Conservation (phyloP, 2,113 vertebrate genomes). For the Ptilonorhynchus violaceus region DNA sequence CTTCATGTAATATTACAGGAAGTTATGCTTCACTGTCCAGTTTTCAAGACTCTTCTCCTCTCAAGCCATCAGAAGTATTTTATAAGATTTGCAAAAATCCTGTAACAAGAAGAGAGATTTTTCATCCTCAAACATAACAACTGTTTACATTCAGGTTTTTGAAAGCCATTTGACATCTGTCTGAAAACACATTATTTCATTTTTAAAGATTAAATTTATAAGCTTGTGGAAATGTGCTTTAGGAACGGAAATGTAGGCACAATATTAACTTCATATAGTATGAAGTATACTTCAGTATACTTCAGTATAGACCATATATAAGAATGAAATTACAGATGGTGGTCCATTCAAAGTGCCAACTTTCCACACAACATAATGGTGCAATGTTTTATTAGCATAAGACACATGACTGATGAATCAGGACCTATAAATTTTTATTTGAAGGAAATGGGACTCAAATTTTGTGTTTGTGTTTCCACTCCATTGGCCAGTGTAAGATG, state of each 20-base stretch:
- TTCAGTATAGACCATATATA: not conserved
- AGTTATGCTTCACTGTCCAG: not conserved
- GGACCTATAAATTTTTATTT: not conserved
- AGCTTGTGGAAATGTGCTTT: not conserved
- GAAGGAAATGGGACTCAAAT: not conserved
- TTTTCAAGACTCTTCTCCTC: not conserved
- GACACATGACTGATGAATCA: not conserved
- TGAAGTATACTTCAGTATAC: too few relatives aligned
- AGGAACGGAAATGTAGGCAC: not conserved
- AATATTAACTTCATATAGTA: constrained; percentile 1
- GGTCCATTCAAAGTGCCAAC: not conserved
- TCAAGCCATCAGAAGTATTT: not conserved
- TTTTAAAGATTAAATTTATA: constrained; percentile 5
- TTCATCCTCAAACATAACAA: not conserved
- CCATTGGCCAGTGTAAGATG: not conserved
- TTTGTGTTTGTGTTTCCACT: not conserved
- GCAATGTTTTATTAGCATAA: not conserved
- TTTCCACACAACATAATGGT: not conserved
- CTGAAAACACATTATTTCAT: not conserved
- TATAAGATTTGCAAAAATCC: not conserved
- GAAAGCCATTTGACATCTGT: not conserved
- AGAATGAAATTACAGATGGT: constrained; percentile 2
- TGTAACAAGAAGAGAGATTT: not conserved
- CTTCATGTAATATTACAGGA: too few relatives aligned
- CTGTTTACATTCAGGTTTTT: not conserved